These are phyloP conservation scores for Chitala chitala DNA, from an alignment of 2,113 vertebrate species.

Conservation along the genomic window DNA sequence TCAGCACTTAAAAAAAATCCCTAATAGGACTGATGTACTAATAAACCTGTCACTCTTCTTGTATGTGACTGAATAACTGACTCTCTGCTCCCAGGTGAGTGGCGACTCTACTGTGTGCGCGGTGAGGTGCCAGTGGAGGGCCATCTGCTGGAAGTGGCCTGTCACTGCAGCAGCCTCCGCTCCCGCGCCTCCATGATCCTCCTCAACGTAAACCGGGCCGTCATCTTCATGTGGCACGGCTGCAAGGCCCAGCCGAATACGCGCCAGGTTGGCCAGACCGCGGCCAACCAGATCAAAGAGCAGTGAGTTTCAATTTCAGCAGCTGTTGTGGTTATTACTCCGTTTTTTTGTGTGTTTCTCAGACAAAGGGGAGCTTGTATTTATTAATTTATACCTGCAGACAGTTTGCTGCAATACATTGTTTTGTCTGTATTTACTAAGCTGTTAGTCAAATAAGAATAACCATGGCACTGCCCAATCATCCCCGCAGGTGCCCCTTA, in stretches of 20 bases:
- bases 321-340: background rate
- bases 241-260: slow-evolving; percentile 91
- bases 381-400: no score
- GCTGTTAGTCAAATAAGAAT: no score
- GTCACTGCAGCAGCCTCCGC: slow-evolving; percentile 93
- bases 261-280: slow-evolving; percentile 77
- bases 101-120: slow-evolving; percentile 92
- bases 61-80: background rate
- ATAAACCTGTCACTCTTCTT: background rate
- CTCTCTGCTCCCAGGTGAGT: slow-evolving; percentile 71
- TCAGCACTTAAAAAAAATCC: no score
- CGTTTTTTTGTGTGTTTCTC: background rate
- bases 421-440: no score
- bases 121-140: slow-evolving; percentile 86
- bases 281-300: slow-evolving; percentile 87
- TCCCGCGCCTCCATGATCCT: slow-evolving; percentile 92
- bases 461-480: background rate
- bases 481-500: slow-evolving; percentile 71
- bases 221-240: slow-evolving; percentile 95
- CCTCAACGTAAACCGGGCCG: slow-evolving; percentile 84
- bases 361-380: background rate
- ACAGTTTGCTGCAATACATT: no score
- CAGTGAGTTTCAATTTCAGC: slow-evolving; percentile 71
- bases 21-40: no score
- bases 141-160: slow-evolving; percentile 90